Evolutionary conservation across 2,888 invertebrate species (phyloP).

Genomic region (Ectemnius continuus): DNA sequence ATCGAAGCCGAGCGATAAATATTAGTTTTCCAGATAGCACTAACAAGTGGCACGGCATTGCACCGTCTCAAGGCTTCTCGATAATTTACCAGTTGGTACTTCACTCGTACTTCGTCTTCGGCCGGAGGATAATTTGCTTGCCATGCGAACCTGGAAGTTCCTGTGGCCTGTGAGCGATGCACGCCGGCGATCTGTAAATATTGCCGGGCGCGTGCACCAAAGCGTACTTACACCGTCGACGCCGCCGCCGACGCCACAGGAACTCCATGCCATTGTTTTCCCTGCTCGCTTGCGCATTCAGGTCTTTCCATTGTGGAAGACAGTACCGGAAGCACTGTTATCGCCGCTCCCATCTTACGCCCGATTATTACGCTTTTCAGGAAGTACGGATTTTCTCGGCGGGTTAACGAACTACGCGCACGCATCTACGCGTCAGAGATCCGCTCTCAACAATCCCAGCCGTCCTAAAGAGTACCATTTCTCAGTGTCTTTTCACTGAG

Average conservation of each 20-base stretch:
- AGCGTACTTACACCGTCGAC: not conserved
- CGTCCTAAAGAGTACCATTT: no score
- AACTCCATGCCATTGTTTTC: constrained; percentile 43
- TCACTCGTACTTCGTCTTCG: no score
- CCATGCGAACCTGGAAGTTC: no score
- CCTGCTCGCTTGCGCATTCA: constrained; percentile 39
- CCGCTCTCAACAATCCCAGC: not conserved
- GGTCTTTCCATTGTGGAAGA: constrained; percentile 41
- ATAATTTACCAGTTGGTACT: no score
- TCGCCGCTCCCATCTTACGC: constrained; percentile 41
- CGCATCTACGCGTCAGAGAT: not conserved
- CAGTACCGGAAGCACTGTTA: constrained; percentile 43
- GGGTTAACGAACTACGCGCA: not conserved
- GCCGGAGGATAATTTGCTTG: no score
- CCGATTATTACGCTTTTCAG: constrained; percentile 46
- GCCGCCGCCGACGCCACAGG: constrained; percentile 8
- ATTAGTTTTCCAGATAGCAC: no score
- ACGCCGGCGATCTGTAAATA: constrained; percentile 3
- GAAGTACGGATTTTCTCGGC: constrained; percentile 42
- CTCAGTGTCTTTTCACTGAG: no score
- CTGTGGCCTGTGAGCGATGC: not conserved
- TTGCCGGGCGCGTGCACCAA: constrained; percentile 19
- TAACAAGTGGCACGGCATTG: no score
- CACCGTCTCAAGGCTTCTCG: no score
- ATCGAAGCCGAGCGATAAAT: no score